Evolutionary conservation across 30 jellyfish, hydroid and myxozoan species (phyloP), one percentile per base, ranked within the genome.

Genomic region (Sanderia malayensis): DNA sequence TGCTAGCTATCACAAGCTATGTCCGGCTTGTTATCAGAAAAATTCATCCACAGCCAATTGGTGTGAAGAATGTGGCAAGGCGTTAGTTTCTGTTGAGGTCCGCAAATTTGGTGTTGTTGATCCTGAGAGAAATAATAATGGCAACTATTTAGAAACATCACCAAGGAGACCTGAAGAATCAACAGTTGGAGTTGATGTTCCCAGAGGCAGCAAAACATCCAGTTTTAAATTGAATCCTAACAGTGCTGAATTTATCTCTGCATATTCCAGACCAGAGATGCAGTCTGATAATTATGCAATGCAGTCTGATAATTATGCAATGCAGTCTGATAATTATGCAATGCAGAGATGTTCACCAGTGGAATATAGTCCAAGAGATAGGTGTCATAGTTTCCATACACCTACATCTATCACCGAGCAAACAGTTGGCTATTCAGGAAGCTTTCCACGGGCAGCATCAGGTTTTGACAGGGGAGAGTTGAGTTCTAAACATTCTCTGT

Each of bases 21-120:
- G 95, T 65, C 87, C 95, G n/a, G 76, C 17, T 37, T 85, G 90
- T 41, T 44, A 30, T 70, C 81, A 76, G 71, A 29, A 24, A 1
- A 85, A 85, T 70, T 60, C 41, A 18, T 65, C 47, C 25, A 58
- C 61, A 32, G 86, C 92, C 0, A 85, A 85, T 65, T 85, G 95
- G 95, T 85, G 95, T 31, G 76, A 75, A 46, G 95, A 85, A 61
- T 85, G 95, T 70, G 95, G 95, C n/a, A 85, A 85, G 44, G 95
- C 95, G 4, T 29, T 85, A 1, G 27, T 85, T 0, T 55, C 92
- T 23, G 86, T 77, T 20, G 86, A 75, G 46, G 81, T 61, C 53
- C 44, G 81, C 0, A 67, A 67, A 34, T 41, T 17, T 0, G 27
- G 15, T 10, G 71, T 27, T 20, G 31, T 37, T 13, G 13, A 37